phyloP scores from a whole-genome alignment of 2,113 vertebrate genomes.

The Periophthalmus modestus region DNA sequence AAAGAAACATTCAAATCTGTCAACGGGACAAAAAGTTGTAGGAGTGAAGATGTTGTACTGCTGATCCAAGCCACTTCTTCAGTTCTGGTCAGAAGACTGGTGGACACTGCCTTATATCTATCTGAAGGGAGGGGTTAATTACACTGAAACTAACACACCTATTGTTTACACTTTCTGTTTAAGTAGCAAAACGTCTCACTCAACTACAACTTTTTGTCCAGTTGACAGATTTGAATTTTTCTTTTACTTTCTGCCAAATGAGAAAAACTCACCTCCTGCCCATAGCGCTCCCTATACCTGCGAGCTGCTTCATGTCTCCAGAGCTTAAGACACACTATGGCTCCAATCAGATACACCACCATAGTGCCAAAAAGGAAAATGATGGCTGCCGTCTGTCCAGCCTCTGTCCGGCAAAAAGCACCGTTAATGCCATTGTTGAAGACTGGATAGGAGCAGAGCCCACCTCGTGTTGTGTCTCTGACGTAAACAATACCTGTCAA shows the following conservation, averaged over 20 bases:
- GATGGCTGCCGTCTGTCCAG: constrained; percentile 91
- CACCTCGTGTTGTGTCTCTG: constrained; percentile 88
- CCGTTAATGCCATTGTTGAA: constrained; percentile 89
- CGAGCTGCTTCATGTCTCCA: constrained; percentile 90
- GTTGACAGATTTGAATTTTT: too few relatives aligned
- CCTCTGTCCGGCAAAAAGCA: constrained; percentile 87
- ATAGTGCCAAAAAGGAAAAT: constrained; percentile 91
- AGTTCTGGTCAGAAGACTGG: too few relatives aligned
- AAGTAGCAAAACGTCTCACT: too few relatives aligned
- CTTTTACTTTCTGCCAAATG: neutral
- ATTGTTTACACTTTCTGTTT: too few relatives aligned
- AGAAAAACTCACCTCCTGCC: constrained; percentile 80
- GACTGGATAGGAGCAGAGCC: constrained; percentile 88
- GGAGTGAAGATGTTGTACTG: too few relatives aligned
- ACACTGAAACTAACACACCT: too few relatives aligned
- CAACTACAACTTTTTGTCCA: too few relatives aligned
- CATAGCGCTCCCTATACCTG: constrained; percentile 76
- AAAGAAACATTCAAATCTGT: too few relatives aligned
- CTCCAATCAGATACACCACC: constrained; percentile 87
- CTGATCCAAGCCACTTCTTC: too few relatives aligned
- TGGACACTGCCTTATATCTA: too few relatives aligned
- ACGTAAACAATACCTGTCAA: constrained; percentile 84
- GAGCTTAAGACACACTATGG: constrained; percentile 87
- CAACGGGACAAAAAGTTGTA: too few relatives aligned
- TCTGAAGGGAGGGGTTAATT: too few relatives aligned